Conservation (phyloP, 2,888 invertebrate genomes). For the Parasteatoda lunata region DNA sequence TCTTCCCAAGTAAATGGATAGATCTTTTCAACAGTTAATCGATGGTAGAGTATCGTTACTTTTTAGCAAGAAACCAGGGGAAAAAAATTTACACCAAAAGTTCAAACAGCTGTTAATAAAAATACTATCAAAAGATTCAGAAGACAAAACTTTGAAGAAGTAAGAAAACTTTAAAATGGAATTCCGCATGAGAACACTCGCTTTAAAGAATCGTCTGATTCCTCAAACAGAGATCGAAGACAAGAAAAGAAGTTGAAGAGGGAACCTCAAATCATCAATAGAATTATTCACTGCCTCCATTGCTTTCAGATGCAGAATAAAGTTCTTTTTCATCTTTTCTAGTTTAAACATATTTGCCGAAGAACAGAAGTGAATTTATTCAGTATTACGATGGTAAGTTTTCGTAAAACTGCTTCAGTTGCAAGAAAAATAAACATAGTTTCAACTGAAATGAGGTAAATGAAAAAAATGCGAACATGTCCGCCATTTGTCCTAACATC, state of each 20-base stretch:
- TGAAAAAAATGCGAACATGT: no score
- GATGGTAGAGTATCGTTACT: conserved; percentile 43
- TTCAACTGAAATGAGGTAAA: not conserved
- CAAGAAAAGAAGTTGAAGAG: not conserved
- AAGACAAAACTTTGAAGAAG: not conserved
- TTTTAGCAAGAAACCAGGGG: conserved; percentile 37
- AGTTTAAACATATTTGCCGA: no score
- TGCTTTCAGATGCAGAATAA: not conserved
- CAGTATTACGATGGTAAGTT: not conserved
- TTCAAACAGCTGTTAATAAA: conserved; percentile 23
- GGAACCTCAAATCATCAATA: conserved; percentile 1
- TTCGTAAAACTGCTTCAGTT: not conserved
- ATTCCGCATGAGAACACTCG: conserved; percentile 5
- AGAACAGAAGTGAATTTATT: not conserved
- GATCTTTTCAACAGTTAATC: conserved; percentile 45
- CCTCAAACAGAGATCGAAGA: not conserved
- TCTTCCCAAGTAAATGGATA: no score
- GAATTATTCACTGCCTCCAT: not conserved
- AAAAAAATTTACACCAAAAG: conserved; percentile 34
- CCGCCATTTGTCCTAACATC: no score
- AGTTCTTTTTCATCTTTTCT: not conserved
- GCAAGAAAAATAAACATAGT: not conserved
- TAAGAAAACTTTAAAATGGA: not conserved
- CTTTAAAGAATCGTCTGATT: not conserved
- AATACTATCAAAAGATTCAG: not conserved